These are phyloP conservation scores for Brachyhypopomus occidentalis DNA, from an alignment of 2,113 vertebrate genomes.

Conservation along the genomic window DNA sequence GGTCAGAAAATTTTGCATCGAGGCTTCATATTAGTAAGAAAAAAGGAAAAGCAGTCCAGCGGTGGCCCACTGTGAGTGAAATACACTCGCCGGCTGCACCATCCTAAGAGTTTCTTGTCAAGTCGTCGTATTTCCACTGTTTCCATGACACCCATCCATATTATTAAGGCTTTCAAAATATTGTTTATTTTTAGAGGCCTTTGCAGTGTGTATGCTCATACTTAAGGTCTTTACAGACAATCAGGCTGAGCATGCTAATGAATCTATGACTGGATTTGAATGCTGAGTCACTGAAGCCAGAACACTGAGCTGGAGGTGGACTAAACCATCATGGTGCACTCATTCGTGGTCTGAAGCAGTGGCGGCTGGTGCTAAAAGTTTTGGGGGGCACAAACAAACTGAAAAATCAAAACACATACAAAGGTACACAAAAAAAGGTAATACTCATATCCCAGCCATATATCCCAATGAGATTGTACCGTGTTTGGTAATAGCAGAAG, in stretches of 20 bases:
- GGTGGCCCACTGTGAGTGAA: slow-evolving; percentile 45
- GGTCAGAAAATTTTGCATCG: background rate
- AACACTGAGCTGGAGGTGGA: no score
- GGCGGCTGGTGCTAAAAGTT: no score
- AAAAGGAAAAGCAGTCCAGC: slow-evolving; percentile 16
- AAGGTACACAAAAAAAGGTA: no score
- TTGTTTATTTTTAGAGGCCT: background rate
- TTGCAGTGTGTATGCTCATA: background rate
- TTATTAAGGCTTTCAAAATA: background rate
- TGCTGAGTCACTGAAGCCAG: no score
- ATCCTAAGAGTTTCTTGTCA: slow-evolving; percentile 26
- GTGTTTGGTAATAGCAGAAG: no score
- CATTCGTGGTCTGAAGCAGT: no score
- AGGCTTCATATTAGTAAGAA: background rate
- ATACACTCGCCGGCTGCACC: slow-evolving; percentile 29
- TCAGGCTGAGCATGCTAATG: background rate
- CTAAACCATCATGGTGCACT: no score
- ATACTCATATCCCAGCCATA: no score
- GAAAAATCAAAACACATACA: no score
- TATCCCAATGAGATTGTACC: no score
- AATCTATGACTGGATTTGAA: background rate
- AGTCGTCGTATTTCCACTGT: background rate
- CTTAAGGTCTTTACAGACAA: background rate
- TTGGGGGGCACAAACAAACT: no score
- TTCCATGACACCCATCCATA: background rate